Evolutionary conservation across 2,888 invertebrate species (phyloP).

Genomic region (Lottia gigantea): DNA sequence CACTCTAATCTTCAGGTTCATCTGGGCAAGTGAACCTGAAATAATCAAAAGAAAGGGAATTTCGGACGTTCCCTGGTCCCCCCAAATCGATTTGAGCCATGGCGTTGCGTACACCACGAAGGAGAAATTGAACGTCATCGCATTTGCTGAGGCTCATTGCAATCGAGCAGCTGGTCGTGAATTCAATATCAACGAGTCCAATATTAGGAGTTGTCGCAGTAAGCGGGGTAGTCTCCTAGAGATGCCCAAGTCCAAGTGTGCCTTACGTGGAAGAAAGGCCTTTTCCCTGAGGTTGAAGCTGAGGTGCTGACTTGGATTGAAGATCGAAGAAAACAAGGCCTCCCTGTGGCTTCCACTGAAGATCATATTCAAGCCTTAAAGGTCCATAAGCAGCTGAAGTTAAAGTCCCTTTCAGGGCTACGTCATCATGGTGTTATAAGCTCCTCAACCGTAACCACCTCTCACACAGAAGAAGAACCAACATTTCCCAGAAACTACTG

Average conservation of each 20-base stretch:
- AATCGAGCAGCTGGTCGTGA: slow-evolving; percentile 23
- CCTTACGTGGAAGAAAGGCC: slow-evolving; percentile 12
- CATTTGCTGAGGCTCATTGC: slow-evolving; percentile 19
- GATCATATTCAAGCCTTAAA: slow-evolving; percentile 10
- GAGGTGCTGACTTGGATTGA: no score
- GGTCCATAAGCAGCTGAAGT: background rate
- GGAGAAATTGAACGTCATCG: no score
- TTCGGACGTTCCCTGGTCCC: no score
- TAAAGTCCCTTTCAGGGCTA: slow-evolving; percentile 11
- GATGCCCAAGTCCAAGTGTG: slow-evolving; percentile 18
- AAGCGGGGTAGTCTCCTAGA: slow-evolving; percentile 11
- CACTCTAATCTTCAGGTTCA: no score
- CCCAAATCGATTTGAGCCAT: no score
- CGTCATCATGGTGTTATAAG: background rate
- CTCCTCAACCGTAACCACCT: slow-evolving; percentile 10
- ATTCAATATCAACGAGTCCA: slow-evolving; percentile 17
- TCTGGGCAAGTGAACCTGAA: no score
- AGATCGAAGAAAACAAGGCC: no score
- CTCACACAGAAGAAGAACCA: slow-evolving; percentile 13
- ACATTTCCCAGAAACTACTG: slow-evolving; percentile 23
- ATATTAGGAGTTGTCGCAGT: slow-evolving; percentile 20
- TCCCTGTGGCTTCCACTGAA: slow-evolving; percentile 15
- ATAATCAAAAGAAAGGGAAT: no score
- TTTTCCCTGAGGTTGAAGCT: no score
- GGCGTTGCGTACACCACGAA: no score